Base-by-base conservation (phyloP, 2,113 vertebrate genomes). In the Mystacornis crossleyi region DNA sequence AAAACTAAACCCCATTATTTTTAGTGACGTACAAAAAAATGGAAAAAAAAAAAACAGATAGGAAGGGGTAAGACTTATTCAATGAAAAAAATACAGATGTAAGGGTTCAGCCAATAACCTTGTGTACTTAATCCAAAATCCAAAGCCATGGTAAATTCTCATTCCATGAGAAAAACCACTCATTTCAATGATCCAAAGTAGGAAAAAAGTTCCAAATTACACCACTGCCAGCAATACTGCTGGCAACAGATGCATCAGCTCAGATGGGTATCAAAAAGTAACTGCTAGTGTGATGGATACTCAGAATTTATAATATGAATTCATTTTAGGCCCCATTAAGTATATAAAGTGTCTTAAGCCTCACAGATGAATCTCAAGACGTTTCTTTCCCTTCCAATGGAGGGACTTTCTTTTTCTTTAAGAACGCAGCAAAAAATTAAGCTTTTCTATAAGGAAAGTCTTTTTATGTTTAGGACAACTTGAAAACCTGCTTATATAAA, bases 401-500 rank as follows among this genome's bases (percentile, higher is more conserved):
- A 95, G 90, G 93, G 48, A 89, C 55, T 97, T 87, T 60, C 89
- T 96, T 97, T 98, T 96, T 97, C 97, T 97, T 97, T 94, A 98
- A 97, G 95, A 97, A 96, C 88, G 92, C 97, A 98, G 95, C 95
- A 98, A 98, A 95, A 94, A 98, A 85, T 94, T 96, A 62, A 96
- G 93, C 95, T 97, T 97, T 97, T 98, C 95, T 98, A 97, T 89
- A 96, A 97, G 94, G 95, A 96, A 98, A 97, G 93, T 96, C 86
- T 98, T 97, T 60, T 94, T 45, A 72, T 70, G 91, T 94, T 97
- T 86, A 97, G 95, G 96, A 97, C 97, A 98, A 97, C 92, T 97
- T 29, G 77, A 97, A 98, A 98, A 98, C 93, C 90, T 98, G 94
- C 81, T 97, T 97, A 98, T 98, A 98, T 97, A 96, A 97, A 98